Evolutionary conservation across 2,797 vertebrate species (phyloP).

Genomic region (Cirrhinus mrigala): DNA sequence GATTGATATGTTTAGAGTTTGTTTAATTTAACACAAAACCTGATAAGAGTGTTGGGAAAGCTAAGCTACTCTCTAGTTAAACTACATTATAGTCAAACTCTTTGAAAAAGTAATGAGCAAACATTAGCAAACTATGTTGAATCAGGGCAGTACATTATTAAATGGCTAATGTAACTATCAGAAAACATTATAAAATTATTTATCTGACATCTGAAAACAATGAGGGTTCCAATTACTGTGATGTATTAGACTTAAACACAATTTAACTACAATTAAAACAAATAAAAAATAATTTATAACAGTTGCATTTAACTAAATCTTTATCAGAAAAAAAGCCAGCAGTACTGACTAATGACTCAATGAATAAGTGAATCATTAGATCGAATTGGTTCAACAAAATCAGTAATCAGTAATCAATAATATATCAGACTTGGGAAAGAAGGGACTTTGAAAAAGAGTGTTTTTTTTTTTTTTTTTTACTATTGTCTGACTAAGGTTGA

Average conservation of each 20-base stretch:
- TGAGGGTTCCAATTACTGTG: neutral
- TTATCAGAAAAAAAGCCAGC: neutral
- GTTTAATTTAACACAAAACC: neutral
- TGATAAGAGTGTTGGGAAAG: neutral
- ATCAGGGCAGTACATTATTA: neutral
- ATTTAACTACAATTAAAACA: neutral
- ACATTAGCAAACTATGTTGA: neutral
- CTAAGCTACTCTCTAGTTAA: neutral
- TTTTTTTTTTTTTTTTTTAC: neutral
- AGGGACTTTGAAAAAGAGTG: neutral
- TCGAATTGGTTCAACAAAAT: neutral
- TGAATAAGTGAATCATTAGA: neutral
- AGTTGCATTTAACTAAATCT: neutral
- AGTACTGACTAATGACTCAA: neutral
- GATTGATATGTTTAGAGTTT: neutral
- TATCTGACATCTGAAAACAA: neutral
- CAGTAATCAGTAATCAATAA: too few relatives aligned
- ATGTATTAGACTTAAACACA: neutral
- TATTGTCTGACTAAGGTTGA: neutral
- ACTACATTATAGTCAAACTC: neutral
- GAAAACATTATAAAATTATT: neutral
- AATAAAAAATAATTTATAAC: neutral
- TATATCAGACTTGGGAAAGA: too few relatives aligned
- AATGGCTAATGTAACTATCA: too few relatives aligned
- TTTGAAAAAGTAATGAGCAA: neutral